Conservation (phyloP, 2,888 invertebrate species). For the Gisinianus flammeolus region DNA sequence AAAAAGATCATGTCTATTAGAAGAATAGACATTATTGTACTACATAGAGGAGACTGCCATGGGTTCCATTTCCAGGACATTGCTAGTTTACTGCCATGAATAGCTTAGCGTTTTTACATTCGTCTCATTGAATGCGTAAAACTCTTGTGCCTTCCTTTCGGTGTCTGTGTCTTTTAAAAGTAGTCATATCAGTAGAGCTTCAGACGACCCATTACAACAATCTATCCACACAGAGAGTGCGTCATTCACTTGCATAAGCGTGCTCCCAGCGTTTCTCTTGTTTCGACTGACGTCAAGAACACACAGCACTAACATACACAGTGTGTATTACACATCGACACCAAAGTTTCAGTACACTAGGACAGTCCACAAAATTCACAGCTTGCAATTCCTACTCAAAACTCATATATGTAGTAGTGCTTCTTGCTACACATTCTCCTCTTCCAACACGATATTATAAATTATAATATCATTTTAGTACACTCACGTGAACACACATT, state of each 20-base stretch:
- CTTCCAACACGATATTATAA: neutral
- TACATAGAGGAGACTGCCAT: neutral
- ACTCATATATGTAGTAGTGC: neutral
- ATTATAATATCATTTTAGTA: neutral
- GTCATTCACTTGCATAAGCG: conserved; percentile 19
- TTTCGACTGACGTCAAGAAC: conserved; percentile 19
- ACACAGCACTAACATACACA: neutral
- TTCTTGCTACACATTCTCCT: neutral
- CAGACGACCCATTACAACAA: conserved; percentile 8
- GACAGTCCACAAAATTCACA: conserved; percentile 10
- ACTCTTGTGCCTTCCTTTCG: conserved; percentile 2
- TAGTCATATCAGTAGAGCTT: neutral
- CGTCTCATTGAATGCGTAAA: neutral
- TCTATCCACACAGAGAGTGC: conserved; percentile 18
- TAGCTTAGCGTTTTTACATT: neutral
- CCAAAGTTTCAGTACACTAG: neutral
- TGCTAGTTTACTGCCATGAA: conserved; percentile 9
- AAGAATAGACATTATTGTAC: conserved; percentile 6
- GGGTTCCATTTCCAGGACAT: neutral
- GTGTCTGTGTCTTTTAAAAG: neutral
- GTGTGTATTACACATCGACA: neutral
- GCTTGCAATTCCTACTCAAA: neutral
- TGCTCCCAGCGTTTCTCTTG: conserved; percentile 9
- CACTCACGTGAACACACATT: neutral
- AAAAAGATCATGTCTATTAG: conserved; percentile 20